Conservation (phyloP, 2,888 invertebrate genomes). For the Microplitis deprimator region DNA sequence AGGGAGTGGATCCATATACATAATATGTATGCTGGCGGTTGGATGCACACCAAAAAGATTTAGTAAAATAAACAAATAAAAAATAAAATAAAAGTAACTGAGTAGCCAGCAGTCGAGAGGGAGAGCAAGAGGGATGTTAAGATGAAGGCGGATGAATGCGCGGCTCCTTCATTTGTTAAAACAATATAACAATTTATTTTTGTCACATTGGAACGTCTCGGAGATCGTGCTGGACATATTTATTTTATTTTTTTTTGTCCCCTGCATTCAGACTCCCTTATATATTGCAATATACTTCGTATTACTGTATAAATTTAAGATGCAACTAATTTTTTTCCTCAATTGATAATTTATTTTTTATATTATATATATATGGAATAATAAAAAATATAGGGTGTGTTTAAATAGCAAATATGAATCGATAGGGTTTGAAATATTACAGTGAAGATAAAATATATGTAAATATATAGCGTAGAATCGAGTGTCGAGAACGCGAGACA, state of each 20-base stretch:
- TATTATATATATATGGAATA: no score
- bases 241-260: conserved; percentile 41
- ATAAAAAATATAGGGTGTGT: no score
- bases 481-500: conserved; percentile 20
- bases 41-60: conserved; percentile 37
- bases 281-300: background rate
- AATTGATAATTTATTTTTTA: no score
- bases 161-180: conserved; percentile 68
- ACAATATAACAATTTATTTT: conserved; percentile 70
- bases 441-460: conserved; percentile 11
- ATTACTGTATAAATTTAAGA: background rate
- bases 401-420: no score
- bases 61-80: conserved; percentile 37
- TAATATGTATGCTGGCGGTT: conserved; percentile 55
- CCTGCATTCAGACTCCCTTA: background rate
- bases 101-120: conserved; percentile 31
- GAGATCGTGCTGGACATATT: conserved; percentile 52
- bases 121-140: conserved; percentile 25
- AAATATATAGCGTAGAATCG: conserved; percentile 12
- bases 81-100: conserved; percentile 38
- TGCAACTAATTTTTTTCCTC: no score
- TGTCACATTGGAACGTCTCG: conserved; percentile 65
- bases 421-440: no score
- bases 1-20: conserved; percentile 53
- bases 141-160: conserved; percentile 47